Evolutionary conservation across 2,113 vertebrate genomes (phyloP).

Genomic region (Hippocampus barbouri): DNA sequence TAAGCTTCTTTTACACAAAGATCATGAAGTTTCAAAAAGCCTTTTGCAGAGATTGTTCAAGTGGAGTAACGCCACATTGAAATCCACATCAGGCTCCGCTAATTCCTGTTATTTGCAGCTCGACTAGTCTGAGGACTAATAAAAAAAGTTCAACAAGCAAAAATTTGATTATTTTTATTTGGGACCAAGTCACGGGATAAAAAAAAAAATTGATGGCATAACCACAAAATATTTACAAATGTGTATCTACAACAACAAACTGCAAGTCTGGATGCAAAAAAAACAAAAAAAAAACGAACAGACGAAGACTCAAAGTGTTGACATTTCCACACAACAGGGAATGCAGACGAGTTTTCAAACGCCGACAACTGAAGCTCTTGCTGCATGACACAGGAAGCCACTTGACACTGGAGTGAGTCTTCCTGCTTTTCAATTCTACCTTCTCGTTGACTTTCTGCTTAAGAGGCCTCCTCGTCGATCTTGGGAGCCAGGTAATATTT

Average conservation of each 20-base stretch:
- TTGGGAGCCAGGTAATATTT: conserved; percentile 98
- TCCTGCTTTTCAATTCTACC: conserved; percentile 23
- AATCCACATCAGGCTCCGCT: too few species aligned
- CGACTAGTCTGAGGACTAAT: not conserved
- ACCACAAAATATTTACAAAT: conserved; percentile 70
- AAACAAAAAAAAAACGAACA: not conserved
- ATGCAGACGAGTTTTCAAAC: not conserved
- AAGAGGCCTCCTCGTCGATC: conserved; percentile 93
- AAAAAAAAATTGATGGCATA: conserved; percentile 44
- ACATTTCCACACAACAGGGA: conserved; percentile 1
- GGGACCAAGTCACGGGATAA: conserved; percentile 49
- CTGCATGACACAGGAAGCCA: conserved; percentile 12
- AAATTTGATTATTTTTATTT: conserved; percentile 53
- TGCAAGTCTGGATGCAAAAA: conserved; percentile 16
- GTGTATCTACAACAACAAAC: conserved; percentile 63
- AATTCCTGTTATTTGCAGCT: not conserved
- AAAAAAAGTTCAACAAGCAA: conserved; percentile 10
- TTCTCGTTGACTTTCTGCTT: not conserved
- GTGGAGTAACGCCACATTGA: too few species aligned
- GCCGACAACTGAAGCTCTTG: conserved; percentile 6
- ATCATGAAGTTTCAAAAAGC: too few species aligned
- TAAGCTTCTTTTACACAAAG: too few species aligned
- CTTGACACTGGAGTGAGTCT: conserved; percentile 5
- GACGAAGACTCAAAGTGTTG: not conserved
- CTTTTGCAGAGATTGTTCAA: too few species aligned